phyloP scores from a whole-genome alignment of 2,113 vertebrate genomes.

The Phrynocephalus versicolor region DNA sequence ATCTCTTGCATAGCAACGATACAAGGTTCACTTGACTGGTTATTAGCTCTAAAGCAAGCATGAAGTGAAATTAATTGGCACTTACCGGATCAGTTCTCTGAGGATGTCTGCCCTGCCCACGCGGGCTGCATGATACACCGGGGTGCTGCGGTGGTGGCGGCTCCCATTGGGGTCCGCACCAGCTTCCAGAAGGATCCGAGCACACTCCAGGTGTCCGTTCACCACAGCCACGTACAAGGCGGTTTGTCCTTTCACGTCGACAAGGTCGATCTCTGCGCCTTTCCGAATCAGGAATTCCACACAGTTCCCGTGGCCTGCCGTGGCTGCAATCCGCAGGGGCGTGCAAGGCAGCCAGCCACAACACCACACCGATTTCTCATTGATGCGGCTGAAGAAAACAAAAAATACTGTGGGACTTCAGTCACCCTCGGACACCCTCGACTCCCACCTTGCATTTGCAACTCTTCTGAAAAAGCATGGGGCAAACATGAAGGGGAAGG shows the following conservation, averaged over 20 bases:
- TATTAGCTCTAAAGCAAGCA: not conserved
- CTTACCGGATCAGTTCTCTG: constrained; percentile 88
- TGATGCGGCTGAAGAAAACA: constrained; percentile 80
- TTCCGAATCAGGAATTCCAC: constrained; percentile 86
- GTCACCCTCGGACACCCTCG: not conserved
- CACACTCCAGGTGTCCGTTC: constrained; percentile 90
- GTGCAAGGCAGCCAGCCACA: constrained; percentile 93
- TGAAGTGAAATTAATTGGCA: not conserved
- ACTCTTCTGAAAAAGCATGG: not conserved
- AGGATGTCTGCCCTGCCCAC: constrained; percentile 89
- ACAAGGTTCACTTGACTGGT: no score
- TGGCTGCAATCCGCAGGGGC: constrained; percentile 88
- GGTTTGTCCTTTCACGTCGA: constrained; percentile 94
- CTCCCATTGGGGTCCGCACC: constrained; percentile 92
- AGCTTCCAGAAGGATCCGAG: constrained; percentile 87
- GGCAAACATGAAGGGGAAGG: not conserved
- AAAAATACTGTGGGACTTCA: not conserved
- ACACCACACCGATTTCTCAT: constrained; percentile 94
- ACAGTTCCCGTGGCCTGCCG: constrained; percentile 85
- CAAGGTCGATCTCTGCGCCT: constrained; percentile 90
- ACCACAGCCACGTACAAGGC: constrained; percentile 92
- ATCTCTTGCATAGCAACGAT: not conserved
- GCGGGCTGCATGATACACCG: constrained; percentile 86
- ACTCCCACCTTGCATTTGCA: not conserved
- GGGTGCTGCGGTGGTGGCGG: constrained; percentile 92